phyloP scores from a whole-genome alignment of 1,140 invertebrate species.

The Drosophila rufa region DNA sequence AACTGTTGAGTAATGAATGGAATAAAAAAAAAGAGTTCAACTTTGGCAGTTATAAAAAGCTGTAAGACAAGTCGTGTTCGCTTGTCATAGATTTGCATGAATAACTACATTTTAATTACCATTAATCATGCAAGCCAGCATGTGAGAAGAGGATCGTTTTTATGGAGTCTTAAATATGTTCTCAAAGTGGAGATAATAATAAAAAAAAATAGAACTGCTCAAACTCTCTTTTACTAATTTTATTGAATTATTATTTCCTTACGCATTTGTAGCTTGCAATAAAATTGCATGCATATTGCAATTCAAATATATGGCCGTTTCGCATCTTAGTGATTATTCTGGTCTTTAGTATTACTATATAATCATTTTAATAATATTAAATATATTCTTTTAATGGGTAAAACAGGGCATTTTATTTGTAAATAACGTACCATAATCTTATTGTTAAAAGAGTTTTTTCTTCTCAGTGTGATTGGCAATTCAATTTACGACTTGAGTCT shows the following conservation, averaged over 20 bases:
- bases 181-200: not conserved
- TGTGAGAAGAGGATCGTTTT: not conserved
- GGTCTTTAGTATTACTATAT: no score
- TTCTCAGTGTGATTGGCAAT: constrained; percentile 17
- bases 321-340: no score
- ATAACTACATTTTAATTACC: constrained; percentile 37
- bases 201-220: no score
- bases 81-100: constrained; percentile 15
- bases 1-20: constrained; percentile 28
- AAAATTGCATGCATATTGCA: no score
- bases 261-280: no score
- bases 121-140: constrained; percentile 1
- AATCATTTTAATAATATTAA: no score
- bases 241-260: no score
- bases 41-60: constrained; percentile 26
- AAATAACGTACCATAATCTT: not conserved
- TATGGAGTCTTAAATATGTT: constrained; percentile 1
- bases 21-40: constrained; percentile 20
- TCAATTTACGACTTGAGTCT: constrained; percentile 9
- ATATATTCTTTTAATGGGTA: no score
- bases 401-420: no score
- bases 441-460: not conserved
- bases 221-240: no score
- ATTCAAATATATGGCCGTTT: no score
- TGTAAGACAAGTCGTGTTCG: constrained; percentile 4